These are phyloP conservation scores for Diaphora mendica DNA, from an alignment of 2,888 invertebrate genomes.

Conservation along the genomic window DNA sequence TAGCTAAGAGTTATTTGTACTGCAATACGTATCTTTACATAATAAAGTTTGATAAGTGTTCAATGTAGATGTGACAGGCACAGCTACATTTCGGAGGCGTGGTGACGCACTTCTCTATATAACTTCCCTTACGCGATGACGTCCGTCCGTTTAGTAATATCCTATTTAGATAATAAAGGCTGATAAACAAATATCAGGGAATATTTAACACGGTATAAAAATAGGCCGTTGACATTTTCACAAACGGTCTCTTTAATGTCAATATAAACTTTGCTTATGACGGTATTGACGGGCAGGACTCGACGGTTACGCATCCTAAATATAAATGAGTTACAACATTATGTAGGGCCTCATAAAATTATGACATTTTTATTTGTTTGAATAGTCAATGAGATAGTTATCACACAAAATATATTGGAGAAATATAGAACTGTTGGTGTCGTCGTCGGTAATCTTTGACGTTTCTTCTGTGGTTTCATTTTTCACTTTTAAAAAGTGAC, in stretches of 20 bases:
- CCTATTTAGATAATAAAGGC: conserved; percentile 71
- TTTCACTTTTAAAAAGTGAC: too few relatives aligned
- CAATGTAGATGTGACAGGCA: conserved; percentile 51
- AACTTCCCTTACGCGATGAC: conserved; percentile 67
- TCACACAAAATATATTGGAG: not conserved
- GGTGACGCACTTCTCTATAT: conserved; percentile 68
- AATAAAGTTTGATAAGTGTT: conserved; percentile 39
- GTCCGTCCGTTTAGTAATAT: conserved; percentile 70
- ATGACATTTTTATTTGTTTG: not conserved
- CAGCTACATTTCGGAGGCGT: conserved; percentile 56
- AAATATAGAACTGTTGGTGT: not conserved
- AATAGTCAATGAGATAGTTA: not conserved
- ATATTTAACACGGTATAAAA: conserved; percentile 56
- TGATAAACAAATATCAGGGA: conserved; percentile 63
- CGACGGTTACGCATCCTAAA: conserved; percentile 24
- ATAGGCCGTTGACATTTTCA: conserved; percentile 63
- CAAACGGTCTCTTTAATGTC: conserved; percentile 56
- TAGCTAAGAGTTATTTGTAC: conserved; percentile 41
- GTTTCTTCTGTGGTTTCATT: not conserved
- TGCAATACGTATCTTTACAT: conserved; percentile 38
- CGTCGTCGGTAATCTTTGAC: not conserved
- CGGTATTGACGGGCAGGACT: conserved; percentile 37
- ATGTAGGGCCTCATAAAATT: conserved; percentile 11
- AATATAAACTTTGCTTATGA: conserved; percentile 43
- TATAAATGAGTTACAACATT: conserved; percentile 24